Evolutionary conservation across 1,140 invertebrate species (phyloP).

Genomic region (Drosophila lacteicornis): DNA sequence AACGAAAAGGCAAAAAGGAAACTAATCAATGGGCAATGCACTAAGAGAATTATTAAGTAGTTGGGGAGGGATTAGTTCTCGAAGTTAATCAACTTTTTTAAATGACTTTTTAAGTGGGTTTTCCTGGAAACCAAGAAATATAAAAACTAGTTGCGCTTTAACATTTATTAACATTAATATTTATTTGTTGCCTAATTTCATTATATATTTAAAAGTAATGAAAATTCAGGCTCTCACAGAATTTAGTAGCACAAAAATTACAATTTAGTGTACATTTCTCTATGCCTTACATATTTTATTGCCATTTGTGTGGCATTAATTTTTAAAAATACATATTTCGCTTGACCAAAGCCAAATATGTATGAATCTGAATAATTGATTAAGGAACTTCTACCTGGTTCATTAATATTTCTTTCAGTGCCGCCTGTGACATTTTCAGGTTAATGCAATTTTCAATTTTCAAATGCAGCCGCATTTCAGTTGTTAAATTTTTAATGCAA

Average conservation of each 20-base stretch:
- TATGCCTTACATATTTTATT: not conserved
- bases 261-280: not conserved
- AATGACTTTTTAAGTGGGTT: not conserved
- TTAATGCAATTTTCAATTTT: slow-evolving; percentile 66
- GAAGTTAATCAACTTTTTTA: not conserved
- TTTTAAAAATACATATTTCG: not conserved
- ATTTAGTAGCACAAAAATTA: not conserved
- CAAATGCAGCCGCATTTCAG: slow-evolving; percentile 54
- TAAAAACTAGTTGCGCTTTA: too few species aligned
- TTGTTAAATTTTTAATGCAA: slow-evolving; percentile 59
- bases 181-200: not conserved
- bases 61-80: not conserved
- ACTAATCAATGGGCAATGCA: slow-evolving; percentile 32
- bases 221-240: not conserved
- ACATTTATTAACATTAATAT: too few species aligned
- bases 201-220: not conserved
- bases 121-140: too few species aligned
- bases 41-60: slow-evolving; percentile 1
- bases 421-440: slow-evolving; percentile 63
- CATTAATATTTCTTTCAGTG: slow-evolving; percentile 50
- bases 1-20: slow-evolving; percentile 16
- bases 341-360: not conserved
- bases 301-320: not conserved
- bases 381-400: not conserved
- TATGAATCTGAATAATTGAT: not conserved